Evolutionary conservation across 2,113 vertebrate species (phyloP).

Genomic region (Melanocharis versteri): DNA sequence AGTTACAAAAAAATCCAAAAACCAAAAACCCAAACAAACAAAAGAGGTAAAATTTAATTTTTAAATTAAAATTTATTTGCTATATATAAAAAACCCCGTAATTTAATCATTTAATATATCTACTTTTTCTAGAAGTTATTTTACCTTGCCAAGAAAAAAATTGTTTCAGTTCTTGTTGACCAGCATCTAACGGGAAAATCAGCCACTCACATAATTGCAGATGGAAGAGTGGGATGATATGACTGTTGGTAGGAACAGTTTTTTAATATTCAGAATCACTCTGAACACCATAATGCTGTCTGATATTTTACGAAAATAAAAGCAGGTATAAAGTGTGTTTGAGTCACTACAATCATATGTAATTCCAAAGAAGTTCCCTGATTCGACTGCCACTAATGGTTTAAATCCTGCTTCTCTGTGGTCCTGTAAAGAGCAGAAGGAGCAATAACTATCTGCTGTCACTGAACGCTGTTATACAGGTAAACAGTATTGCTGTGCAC

Average conservation of each 20-base stretch:
- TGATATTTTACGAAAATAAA: background rate
- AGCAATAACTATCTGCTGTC: background rate
- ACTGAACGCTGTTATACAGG: background rate
- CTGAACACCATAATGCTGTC: background rate
- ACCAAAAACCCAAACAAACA: background rate
- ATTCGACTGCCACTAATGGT: background rate
- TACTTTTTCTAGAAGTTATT: background rate
- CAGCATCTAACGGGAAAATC: background rate
- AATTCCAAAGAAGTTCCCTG: background rate
- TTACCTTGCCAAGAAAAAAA: background rate
- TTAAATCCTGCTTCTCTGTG: background rate
- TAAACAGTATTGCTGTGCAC: background rate
- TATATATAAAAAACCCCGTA: rapidly evolving
- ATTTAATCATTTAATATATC: background rate
- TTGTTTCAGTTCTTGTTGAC: background rate
- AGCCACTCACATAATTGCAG: background rate
- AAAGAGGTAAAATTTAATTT: background rate
- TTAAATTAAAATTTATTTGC: background rate
- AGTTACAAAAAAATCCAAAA: background rate
- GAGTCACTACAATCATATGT: background rate
- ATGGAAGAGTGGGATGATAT: background rate
- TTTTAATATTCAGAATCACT: background rate
- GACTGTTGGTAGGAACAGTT: background rate
- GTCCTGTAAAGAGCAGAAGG: background rate
- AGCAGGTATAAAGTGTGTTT: background rate